Conservation (phyloP, 2,113 vertebrate genomes). For the Salvator merianae region DNA sequence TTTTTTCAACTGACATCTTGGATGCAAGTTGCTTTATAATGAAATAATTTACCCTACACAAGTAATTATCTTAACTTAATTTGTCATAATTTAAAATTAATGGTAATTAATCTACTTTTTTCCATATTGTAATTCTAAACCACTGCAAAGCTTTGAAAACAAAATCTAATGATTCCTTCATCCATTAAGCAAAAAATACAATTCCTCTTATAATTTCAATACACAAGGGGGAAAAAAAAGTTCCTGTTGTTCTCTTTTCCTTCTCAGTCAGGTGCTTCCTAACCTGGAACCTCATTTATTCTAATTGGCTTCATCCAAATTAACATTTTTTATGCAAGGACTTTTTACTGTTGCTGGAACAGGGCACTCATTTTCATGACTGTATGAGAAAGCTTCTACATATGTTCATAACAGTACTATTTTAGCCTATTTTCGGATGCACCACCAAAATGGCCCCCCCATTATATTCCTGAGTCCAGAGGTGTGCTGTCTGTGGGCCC, state of each 20-base stretch:
- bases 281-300: no score
- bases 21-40: slow-evolving; percentile 32
- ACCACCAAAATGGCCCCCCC: no score
- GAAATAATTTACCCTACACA: slow-evolving; percentile 28
- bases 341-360: no score
- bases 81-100: slow-evolving; percentile 33
- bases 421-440: no score
- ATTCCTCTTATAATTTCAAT: background rate
- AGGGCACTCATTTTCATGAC: no score
- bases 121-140: background rate
- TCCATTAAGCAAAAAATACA: background rate
- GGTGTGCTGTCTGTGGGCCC: no score
- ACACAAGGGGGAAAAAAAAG: background rate
- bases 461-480: no score
- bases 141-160: background rate
- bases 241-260: background rate
- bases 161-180: background rate
- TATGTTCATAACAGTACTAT: no score
- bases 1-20: slow-evolving; percentile 44
- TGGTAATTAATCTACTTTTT: slow-evolving; percentile 41
- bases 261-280: no score
- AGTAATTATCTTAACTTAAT: slow-evolving; percentile 23
- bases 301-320: background rate
- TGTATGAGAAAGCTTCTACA: no score
- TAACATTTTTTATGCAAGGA: no score